Evolutionary conservation across 2,888 invertebrate species (phyloP), one percentile per base, ranked within the genome.

Genomic region (Galeopsomyia nigrocyanea): DNA sequence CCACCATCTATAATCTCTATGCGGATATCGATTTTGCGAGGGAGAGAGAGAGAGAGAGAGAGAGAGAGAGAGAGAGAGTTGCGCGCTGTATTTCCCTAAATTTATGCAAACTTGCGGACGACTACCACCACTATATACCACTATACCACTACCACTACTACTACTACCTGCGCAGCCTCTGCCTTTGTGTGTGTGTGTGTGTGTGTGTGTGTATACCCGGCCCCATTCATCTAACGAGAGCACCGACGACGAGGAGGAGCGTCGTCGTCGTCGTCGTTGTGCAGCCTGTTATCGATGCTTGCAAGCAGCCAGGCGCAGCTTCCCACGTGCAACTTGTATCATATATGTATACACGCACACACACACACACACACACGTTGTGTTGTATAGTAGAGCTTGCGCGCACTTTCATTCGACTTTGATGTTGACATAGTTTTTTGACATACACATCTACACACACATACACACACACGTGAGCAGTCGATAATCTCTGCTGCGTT

Each of bases 1-100:
- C 86, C 85, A 85, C 86, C 86, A 86, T 86, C 86, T 86, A 86
- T 86, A 86, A 85, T 86, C 86, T 86, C 86, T 86, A 86, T 86
- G 86, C 86, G 85, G 86, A 86, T 86, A 86, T 86, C 86, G 86
- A 86, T 86, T 86, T 84, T 85, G 85, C 39, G 17, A 62, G 56
- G 55, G 31, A 26, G 57, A 21, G 53, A 53, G 17, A 19, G 53
- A 53, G 53, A 53, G 53, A 53, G 19, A 19, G 19, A 17, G 53
- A 21, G 53, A 19, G 17, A 17, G 53, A 53, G 19, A 19, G 19
- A 17, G 53, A 21, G 53, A 19, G 17, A 17, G 53, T 53, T 53
- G 17, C 53, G 51, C 51, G 55, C 64, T 71, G 85, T 86, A 86
- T 86, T 85, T 85, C 86, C 39, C 86, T 85, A 86, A 86, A 86